Evolutionary conservation across 2,888 invertebrate genomes (phyloP).

Genomic region (Agrochola lychnidis): DNA sequence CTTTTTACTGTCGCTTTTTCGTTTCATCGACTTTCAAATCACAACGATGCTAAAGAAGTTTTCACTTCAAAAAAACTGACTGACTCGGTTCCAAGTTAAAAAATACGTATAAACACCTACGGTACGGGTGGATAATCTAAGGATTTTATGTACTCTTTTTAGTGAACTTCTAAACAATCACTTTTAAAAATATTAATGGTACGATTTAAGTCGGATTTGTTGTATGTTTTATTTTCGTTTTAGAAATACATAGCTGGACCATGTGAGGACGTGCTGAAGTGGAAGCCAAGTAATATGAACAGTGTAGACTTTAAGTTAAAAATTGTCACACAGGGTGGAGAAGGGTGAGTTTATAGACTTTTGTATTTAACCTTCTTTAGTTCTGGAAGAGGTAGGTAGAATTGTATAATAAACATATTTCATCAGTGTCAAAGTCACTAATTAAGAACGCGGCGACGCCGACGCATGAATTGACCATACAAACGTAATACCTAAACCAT

Average conservation of each 20-base stretch:
- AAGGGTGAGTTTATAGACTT: constrained; percentile 91
- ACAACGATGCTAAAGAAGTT: too few species aligned
- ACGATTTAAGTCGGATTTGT: not conserved
- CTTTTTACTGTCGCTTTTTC: too few species aligned
- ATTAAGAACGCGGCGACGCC: too few species aligned
- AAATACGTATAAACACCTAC: too few species aligned
- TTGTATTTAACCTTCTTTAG: not conserved
- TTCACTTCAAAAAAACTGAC: too few species aligned
- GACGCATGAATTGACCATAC: too few species aligned
- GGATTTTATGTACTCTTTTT: not conserved
- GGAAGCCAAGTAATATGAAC: constrained; percentile 98
- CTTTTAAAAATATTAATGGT: not conserved
- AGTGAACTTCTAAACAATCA: not conserved
- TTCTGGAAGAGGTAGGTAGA: not conserved
- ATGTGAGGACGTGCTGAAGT: constrained; percentile 97
- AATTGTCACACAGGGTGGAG: constrained; percentile 93
- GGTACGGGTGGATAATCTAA: not conserved
- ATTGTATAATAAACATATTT: not conserved
- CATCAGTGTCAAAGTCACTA: not conserved
- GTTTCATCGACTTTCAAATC: too few species aligned
- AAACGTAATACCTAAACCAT: too few species aligned
- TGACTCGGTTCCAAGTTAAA: too few species aligned
- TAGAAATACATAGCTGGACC: constrained; percentile 96
- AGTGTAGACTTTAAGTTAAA: constrained; percentile 98
- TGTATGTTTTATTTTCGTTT: constrained; percentile 74